Conservation (phyloP, 2,888 invertebrate genomes). For the Ptychoptera albimana region DNA sequence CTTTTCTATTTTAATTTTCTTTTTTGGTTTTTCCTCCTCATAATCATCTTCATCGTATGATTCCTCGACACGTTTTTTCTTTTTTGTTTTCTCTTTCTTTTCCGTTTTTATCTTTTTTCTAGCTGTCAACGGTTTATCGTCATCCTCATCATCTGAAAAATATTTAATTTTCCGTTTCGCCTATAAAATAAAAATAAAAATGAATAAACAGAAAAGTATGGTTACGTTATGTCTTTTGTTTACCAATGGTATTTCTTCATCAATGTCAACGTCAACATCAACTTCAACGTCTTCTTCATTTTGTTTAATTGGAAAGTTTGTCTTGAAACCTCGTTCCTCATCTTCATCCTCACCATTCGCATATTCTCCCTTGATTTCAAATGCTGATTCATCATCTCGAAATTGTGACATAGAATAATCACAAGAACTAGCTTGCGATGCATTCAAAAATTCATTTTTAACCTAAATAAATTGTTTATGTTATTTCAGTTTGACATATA, state of each 20-base stretch:
- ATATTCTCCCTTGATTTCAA: conserved; percentile 35
- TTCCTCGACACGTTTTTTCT: conserved; percentile 36
- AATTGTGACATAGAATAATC: conserved; percentile 57
- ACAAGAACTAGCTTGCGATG: conserved; percentile 48
- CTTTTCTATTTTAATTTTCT: conserved; percentile 32
- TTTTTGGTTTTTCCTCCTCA: conserved; percentile 35
- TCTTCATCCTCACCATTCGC: conserved; percentile 20
- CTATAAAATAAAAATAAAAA: conserved; percentile 2
- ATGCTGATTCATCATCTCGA: conserved; percentile 33
- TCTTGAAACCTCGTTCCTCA: conserved; percentile 19
- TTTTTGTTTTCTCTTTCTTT: conserved; percentile 32
- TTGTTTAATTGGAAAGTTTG: conserved; percentile 12
- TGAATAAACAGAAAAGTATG: not conserved
- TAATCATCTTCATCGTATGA: conserved; percentile 41
- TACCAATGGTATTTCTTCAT: conserved; percentile 65
- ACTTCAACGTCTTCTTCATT: conserved; percentile 31
- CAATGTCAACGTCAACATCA: conserved; percentile 43
- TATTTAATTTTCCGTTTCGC: conserved; percentile 32
- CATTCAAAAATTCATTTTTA: conserved; percentile 26
- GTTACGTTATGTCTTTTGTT: conserved; percentile 21
- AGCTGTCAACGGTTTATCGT: conserved; percentile 48
- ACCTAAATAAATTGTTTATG: conserved; percentile 14
- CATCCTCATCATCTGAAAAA: conserved; percentile 39
- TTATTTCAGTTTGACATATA: no score
- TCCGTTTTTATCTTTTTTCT: conserved; percentile 50